Evolutionary conservation across 2,113 vertebrate species (phyloP).

Genomic region (Indicator maculatus): DNA sequence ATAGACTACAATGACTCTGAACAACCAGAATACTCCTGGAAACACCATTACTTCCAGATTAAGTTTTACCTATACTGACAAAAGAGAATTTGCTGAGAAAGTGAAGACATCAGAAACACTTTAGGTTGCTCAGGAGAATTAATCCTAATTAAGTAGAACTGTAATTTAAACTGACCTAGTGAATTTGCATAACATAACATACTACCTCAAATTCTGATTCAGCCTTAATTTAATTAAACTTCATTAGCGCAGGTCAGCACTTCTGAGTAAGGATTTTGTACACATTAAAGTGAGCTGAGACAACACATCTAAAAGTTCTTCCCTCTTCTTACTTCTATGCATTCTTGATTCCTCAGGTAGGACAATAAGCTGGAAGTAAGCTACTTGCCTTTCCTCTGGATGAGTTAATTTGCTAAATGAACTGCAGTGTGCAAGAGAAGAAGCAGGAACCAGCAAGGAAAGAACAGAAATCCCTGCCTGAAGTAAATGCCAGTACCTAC

Average conservation of each 20-base stretch:
- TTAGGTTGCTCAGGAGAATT: constrained; percentile 5
- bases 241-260: neutral
- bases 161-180: constrained; percentile 27
- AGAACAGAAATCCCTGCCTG: neutral
- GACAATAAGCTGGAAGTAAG: neutral
- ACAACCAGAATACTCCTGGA: neutral
- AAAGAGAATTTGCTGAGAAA: neutral
- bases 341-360: neutral
- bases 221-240: constrained; percentile 2
- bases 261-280: neutral
- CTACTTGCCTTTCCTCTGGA: neutral
- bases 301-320: neutral
- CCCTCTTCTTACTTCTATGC: neutral
- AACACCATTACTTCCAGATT: neutral
- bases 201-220: neutral
- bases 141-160: constrained; percentile 32
- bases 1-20: neutral
- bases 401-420: neutral
- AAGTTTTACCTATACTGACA: neutral
- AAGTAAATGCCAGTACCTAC: neutral
- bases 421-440: neutral
- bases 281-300: neutral
- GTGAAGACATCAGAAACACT: neutral
- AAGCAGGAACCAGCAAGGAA: neutral
- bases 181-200: neutral